Conservation (phyloP, 2,113 vertebrate genomes). For the Colaptes auratus region DNA sequence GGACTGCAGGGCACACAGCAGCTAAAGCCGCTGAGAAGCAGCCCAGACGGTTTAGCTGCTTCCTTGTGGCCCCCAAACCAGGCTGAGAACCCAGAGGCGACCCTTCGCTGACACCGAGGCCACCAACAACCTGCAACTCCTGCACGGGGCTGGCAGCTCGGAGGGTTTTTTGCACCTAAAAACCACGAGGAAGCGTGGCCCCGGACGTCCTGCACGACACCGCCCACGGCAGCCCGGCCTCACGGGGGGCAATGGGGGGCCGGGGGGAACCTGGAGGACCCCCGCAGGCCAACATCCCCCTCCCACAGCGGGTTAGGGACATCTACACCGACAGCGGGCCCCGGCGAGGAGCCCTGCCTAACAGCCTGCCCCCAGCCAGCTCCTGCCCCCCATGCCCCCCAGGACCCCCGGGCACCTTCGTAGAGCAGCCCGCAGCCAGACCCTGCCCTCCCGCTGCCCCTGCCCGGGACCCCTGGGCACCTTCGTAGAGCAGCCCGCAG, state of each 20-base stretch:
- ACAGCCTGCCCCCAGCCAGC: neutral
- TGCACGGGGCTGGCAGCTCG: rapidly evolving
- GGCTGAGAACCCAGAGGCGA: neutral
- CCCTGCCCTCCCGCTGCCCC: no score
- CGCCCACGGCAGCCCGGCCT: neutral
- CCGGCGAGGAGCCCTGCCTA: rapidly evolving
- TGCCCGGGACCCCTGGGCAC: constrained; percentile 2
- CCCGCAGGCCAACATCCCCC: rapidly evolving
- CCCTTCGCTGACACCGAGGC: rapidly evolving
- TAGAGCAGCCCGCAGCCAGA: neutral
- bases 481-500: constrained; percentile 74
- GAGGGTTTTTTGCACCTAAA: neutral
- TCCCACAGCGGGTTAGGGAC: rapidly evolving
- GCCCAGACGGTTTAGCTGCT: neutral
- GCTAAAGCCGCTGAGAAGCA: neutral
- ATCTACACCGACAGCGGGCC: rapidly evolving
- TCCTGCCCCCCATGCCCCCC: neutral
- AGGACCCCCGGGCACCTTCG: no score
- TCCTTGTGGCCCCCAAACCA: neutral
- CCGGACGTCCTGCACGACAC: rapidly evolving
- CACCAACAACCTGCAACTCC: neutral
- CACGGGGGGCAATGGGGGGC: rapidly evolving
- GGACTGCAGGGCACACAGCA: neutral
- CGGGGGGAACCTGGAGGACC: neutral
- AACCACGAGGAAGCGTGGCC: neutral